A percentile compares a stretch with the other conserved stretches of the same genome.
Evolutionary conservation across 2,797 vertebrate genomes (phyloP).

Genomic region (Vireo griseus): DNA sequence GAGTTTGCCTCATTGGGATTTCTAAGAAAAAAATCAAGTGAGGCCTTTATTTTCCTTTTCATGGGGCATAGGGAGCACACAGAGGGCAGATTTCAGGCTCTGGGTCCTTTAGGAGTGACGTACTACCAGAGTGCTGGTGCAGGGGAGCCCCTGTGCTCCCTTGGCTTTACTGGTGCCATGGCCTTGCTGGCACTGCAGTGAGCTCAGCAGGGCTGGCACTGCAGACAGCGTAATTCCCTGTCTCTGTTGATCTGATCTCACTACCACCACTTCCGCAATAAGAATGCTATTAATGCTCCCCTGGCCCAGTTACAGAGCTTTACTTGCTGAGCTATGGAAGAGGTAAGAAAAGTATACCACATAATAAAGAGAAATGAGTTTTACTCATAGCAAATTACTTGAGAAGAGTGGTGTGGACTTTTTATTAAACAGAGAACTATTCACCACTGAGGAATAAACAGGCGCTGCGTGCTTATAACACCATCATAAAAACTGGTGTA

Average conservation of each 20-base stretch:
- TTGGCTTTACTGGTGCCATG: neutral
- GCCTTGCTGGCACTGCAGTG: neutral
- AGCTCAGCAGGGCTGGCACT: neutral
- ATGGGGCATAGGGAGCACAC: neutral
- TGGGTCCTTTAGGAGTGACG: neutral
- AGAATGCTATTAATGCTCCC: neutral
- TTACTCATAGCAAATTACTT: neutral
- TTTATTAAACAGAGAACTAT: neutral
- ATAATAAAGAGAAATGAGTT: neutral
- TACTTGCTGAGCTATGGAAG: neutral
- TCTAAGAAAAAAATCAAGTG: neutral
- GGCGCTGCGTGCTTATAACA: neutral
- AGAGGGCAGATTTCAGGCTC: neutral
- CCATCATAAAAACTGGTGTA: neutral
- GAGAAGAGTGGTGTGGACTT: neutral
- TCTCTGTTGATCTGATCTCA: neutral
- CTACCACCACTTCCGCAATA: neutral
- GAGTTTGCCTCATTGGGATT: neutral
- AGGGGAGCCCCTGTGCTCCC: neutral
- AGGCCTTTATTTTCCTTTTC: neutral
- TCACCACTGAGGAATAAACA: neutral
- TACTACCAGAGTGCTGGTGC: neutral
- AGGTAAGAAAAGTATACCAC: neutral
- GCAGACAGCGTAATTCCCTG: neutral
- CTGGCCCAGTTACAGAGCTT: neutral